Percentiles rank a stretch among this genome's conserved stretches.
Evolutionary conservation across 2,113 vertebrate species (phyloP).

Genomic region (Odocoileus hemionus): DNA sequence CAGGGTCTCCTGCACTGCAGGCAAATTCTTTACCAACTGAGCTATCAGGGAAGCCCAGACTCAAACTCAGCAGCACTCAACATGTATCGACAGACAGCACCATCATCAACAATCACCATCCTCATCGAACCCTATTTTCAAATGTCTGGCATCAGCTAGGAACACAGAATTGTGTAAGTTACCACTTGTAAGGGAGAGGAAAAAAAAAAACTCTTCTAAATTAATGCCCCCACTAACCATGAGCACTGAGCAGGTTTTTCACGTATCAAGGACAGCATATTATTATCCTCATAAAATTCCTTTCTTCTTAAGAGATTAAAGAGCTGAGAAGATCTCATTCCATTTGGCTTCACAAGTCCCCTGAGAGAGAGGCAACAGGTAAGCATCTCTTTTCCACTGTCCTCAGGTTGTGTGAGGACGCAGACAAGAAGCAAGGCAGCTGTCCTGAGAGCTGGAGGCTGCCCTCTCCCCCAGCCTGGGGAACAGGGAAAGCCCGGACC

Average conservation of each 20-base stretch:
- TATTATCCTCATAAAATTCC: constrained; percentile 53
- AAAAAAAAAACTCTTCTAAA: constrained; percentile 21
- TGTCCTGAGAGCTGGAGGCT: background rate
- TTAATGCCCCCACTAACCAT: background rate
- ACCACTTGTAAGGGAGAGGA: background rate
- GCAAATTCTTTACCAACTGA: background rate
- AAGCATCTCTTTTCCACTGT: background rate
- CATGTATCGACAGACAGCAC: background rate
- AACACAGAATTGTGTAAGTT: background rate
- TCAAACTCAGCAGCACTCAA: background rate
- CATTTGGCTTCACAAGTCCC: constrained; percentile 16
- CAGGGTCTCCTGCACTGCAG: too few species aligned
- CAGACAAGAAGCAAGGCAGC: background rate
- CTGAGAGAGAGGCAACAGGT: constrained; percentile 37
- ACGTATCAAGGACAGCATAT: constrained; percentile 34
- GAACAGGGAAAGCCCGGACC: background rate
- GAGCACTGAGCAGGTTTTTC: constrained; percentile 7
- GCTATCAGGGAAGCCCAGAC: background rate
- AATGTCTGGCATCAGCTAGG: background rate
- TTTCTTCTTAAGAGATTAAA: constrained; percentile 60
- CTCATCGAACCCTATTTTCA: background rate
- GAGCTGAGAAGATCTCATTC: constrained; percentile 28
- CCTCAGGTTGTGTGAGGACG: background rate
- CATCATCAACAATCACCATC: background rate
- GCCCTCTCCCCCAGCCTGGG: background rate